These are phyloP conservation scores for Nomada goodeniana DNA, from an alignment of 2,888 invertebrate species.

Conservation along the genomic window DNA sequence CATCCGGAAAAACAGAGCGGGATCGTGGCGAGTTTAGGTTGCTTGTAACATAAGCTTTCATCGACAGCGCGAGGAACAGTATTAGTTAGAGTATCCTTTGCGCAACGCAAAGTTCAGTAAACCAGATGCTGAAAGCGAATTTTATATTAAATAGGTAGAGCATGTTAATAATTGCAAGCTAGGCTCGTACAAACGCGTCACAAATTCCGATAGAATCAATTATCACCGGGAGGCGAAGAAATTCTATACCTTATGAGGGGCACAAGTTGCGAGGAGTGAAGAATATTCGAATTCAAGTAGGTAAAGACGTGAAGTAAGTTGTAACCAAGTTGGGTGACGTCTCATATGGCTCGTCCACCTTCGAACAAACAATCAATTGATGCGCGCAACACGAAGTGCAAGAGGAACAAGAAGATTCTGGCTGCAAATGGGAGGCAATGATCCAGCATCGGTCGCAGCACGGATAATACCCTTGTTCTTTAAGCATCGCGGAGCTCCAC, in stretches of 20 bases:
- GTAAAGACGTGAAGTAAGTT: background rate
- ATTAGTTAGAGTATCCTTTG: background rate
- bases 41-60: background rate
- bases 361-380: constrained; percentile 65
- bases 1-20: background rate
- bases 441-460: constrained; percentile 64
- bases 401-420: constrained; percentile 25
- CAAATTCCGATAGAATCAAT: no score
- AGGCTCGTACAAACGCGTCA: no score
- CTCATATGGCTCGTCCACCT: background rate
- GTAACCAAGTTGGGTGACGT: background rate
- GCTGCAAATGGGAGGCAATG: constrained; percentile 24
- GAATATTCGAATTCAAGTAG: background rate
- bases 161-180: no score
- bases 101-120: no score
- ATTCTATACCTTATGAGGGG: no score
- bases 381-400: constrained; percentile 28
- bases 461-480: constrained; percentile 80
- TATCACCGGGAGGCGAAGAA: no score
- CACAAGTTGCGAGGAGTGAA: background rate
- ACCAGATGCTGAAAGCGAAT: no score
- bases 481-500: constrained; percentile 61
- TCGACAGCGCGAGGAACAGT: background rate
- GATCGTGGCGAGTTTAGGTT: background rate
- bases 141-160: no score